Evolutionary conservation across 2,797 vertebrate genomes (phyloP), one percentile per base, ranked within the genome.

Genomic region (Lepidocolaptes lacrymiger): DNA sequence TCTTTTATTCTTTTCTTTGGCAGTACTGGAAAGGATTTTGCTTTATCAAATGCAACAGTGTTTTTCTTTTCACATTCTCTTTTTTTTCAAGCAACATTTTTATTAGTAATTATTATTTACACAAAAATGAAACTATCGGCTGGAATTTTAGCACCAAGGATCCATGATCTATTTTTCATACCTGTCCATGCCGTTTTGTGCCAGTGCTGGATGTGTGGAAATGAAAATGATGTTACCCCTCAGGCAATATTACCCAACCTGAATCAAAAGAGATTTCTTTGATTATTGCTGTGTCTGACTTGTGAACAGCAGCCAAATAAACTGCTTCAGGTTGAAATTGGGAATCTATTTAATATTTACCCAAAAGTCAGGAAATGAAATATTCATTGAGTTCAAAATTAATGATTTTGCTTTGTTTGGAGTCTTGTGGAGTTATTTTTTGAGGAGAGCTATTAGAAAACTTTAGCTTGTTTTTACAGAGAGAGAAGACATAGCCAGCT

Each of bases 101-200:
- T 89, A 89, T 72, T 93, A 91, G 54, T 84, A 71, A 88, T 89
- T 93, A 88, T 96, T 89, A 97, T 97, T 97, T 96, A 96, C 93
- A 97, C 92, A 94, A 93, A 93, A 96, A 80, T 64, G 89, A 97
- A 88, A 97, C 54, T 85, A 95, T 96, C 96, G 96, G 94, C 89
- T 64, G 97, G 94, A 97, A 96, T 96, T 96, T 97, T 97, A 97
- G 95, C 97, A 97, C 96, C 96, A 96, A 97, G 97, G 91, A 97
- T 95, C 95, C 94, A 96, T 88, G 81, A 95, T 95, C 89, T 96
- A 84, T 91, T 96, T 97, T 95, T 97, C 96, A 96, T 96, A 94
- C 86, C 94, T 97, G 91, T 96, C 96, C 96, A 94, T 97, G 95
- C 97, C 90, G 32, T 96, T 96, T 96, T 97, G 94, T 97, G 86